phyloP scores from a whole-genome alignment of 2,113 vertebrate genomes.

The Willisornis vidua region DNA sequence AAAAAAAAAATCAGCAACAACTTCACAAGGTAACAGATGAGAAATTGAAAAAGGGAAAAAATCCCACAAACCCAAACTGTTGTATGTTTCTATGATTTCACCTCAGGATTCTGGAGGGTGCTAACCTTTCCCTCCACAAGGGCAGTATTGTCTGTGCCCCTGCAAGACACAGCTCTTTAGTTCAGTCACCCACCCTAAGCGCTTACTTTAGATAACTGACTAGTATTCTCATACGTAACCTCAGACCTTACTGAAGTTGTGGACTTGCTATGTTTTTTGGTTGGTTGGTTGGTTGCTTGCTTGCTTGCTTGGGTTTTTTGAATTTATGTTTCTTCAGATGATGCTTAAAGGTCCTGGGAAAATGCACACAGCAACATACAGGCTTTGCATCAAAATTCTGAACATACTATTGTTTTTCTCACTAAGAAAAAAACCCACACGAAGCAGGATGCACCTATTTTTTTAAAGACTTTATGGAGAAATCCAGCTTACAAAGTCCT shows the following conservation, averaged over 20 bases:
- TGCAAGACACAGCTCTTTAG: neutral
- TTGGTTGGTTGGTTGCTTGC: neutral
- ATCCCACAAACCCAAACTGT: neutral
- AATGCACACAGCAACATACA: neutral
- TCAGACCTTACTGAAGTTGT: neutral
- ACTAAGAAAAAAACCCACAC: neutral
- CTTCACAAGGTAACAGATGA: neutral
- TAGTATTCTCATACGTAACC: neutral
- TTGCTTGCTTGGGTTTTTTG: neutral
- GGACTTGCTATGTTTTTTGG: neutral
- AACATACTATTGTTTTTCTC: neutral
- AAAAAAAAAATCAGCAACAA: neutral
- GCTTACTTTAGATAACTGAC: neutral
- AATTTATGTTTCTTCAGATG: neutral
- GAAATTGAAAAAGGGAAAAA: neutral
- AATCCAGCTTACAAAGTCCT: neutral
- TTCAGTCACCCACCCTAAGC: neutral
- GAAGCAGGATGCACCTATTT: neutral
- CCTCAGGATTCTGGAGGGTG: neutral
- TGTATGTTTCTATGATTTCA: neutral
- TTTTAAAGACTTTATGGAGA: neutral
- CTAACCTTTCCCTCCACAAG: neutral
- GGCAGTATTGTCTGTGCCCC: accelerated
- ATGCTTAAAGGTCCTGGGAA: neutral
- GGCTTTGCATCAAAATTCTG: neutral